Evolutionary conservation across 2,888 invertebrate genomes (phyloP), one percentile per base, ranked within the genome.

Genomic region (Alitta virens): DNA sequence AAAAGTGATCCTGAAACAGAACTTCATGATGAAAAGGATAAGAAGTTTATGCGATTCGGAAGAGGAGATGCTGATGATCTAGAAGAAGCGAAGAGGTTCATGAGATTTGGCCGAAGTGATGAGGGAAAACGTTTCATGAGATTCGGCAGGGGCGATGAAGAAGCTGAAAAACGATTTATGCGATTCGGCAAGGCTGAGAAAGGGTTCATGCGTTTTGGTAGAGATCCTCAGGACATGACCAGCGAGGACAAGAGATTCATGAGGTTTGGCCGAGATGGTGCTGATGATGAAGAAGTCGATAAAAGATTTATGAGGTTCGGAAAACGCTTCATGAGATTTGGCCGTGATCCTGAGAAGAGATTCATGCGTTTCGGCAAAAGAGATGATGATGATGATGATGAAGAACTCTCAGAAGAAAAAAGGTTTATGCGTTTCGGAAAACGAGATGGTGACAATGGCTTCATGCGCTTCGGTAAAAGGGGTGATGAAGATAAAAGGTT

Each of bases 21-120:
- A 1, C 27, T 49, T 1, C 43, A 18, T 1, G 56, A 43, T 2
- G 58, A 49, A 0, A 63, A 67, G 23, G 52, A 18, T 16, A 71
- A 72, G 55, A 59, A 71, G 2, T 72, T 70, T 59, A 72, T 72
- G 69, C 50, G 72, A 43, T 72, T 72, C 55, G 74, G 73, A n/a
- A 59, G 68, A 60, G 57, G 55, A 16, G 62, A 57, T 57, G 62
- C 3, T 51, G 62, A 62, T 56, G 62, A 12, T 53, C 23, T 18
- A 27, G 54, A 54, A 33, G 54, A 54, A 18, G 54, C 16, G 9
- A 60, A 60, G 49, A 38, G 60, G 3, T 60, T 53, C 62, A 46
- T 61, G 62, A n/a, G 72, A 63, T 54, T 72, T 68, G 59, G 66
- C 50, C 52, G 68, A 66, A 58, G 69, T 64, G 16, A 27, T 16